These are phyloP conservation scores for Maniola jurtina DNA, from an alignment of 1,140 invertebrate genomes.

Conservation along the genomic window DNA sequence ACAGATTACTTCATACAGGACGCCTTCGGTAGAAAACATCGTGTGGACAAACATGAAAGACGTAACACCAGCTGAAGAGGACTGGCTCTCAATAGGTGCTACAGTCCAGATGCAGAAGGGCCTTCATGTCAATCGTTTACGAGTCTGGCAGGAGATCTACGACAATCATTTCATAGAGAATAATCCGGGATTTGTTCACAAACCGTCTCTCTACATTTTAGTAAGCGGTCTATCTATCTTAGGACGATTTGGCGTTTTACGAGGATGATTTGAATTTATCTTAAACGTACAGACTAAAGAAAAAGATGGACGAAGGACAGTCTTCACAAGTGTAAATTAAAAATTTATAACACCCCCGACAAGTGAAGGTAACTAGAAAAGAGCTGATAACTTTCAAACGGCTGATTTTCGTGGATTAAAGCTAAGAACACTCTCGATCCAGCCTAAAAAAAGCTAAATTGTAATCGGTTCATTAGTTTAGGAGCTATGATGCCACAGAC, in stretches of 20 bases:
- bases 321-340: no score
- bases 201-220: conserved; percentile 20
- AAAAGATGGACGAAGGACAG: not conserved
- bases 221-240: not conserved
- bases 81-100: conserved; percentile 45
- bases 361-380: no score
- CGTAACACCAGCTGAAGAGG: conserved; percentile 31
- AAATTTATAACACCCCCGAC: no score
- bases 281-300: not conserved
- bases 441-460: no score
- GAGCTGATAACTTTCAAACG: no score
- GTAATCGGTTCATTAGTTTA: no score
- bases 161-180: conserved; percentile 50
- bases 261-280: not conserved
- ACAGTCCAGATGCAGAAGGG: conserved; percentile 32
- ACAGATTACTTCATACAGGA: conserved; percentile 34
- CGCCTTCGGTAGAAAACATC: conserved; percentile 35
- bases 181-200: conserved; percentile 25
- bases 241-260: not conserved
- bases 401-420: no score
- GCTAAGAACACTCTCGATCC: no score
- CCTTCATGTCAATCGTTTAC: conserved; percentile 43
- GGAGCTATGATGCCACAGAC: no score
- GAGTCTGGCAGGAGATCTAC: conserved; percentile 57
- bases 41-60: conserved; percentile 39